These are phyloP conservation scores for Drosophila cognata DNA, from an alignment of 2,888 invertebrate genomes.

Conservation along the genomic window DNA sequence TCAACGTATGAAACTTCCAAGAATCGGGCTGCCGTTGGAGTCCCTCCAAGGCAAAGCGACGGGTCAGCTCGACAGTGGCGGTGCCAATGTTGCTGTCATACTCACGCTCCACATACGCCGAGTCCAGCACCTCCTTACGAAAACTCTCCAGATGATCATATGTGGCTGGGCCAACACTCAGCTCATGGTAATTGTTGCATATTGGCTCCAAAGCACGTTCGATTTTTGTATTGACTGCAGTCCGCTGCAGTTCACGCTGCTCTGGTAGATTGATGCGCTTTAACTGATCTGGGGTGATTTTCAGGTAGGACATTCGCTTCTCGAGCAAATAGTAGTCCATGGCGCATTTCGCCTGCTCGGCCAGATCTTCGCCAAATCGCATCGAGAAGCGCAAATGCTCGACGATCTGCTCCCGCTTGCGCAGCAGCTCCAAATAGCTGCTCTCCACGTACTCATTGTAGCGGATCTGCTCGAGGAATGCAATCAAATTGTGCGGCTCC, in stretches of 20 bases:
- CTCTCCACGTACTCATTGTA: conserved; percentile 83
- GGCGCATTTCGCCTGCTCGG: conserved; percentile 83
- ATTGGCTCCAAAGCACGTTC: conserved; percentile 60
- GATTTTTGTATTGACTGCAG: conserved; percentile 6
- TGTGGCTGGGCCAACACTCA: conserved; percentile 70
- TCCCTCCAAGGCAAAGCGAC: conserved; percentile 71
- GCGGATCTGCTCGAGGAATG: conserved; percentile 83
- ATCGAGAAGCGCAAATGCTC: conserved; percentile 83
- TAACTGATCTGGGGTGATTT: conserved; percentile 79
- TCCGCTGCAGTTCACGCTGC: conserved; percentile 60
- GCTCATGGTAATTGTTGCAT: conserved; percentile 65
- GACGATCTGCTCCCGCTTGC: conserved; percentile 81
- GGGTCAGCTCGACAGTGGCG: conserved; percentile 70
- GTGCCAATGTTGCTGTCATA: conserved; percentile 68
- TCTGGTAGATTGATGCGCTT: conserved; percentile 79
- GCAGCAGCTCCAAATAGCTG: conserved; percentile 79
- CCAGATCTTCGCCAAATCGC: conserved; percentile 82
- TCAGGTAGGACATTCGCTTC: conserved; percentile 76
- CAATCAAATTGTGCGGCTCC: conserved; percentile 82
- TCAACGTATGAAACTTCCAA: conserved; percentile 83
- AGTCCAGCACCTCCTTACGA: conserved; percentile 57
- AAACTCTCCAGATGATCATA: conserved; percentile 82
- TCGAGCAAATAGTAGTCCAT: conserved; percentile 81
- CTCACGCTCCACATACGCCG: conserved; percentile 79
- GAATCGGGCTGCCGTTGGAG: conserved; percentile 78